Base-by-base conservation (phyloP, 2,888 invertebrate genomes). In the Anoplius nigerrimus region DNA sequence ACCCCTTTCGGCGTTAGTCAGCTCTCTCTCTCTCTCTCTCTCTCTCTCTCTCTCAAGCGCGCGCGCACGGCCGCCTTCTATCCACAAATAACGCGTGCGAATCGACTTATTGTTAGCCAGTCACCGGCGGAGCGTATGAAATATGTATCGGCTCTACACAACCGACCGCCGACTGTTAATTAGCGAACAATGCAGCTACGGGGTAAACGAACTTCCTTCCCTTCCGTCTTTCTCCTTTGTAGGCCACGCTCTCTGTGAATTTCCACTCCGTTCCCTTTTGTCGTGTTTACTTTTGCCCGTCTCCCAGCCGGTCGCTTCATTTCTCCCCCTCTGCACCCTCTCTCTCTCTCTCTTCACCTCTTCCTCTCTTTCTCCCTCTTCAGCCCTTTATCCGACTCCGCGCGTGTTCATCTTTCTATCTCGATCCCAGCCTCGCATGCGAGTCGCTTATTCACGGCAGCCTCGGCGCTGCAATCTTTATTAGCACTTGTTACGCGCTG, bases 161-260 rank as follows among this genome's bases (percentile, higher is more conserved):
- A 48, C 55, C 59, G 54, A 48, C 58, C 52, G 46, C 69, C 52
- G 54, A 57, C 69, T 74, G 75, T 78, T 82, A 82, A 82, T 82
- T 82, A 82, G 75, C 74, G 71, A 62, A 72, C 64, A 76, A 79
- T 80, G 78, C 77, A 73, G 58, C 70, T 64, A 56, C 63, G 63
- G 69, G 34, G 34, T 34, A 73, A 75, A 75, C 71, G 69, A 77
- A 73, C 70, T 72, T 59, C 64, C 65, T 67, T 43, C 64, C n/a
- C 52, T 55, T 52, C 20, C n/a, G 20, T 59, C 54, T 56, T 52
- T 34, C 56, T 56, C 55, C 11, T 34, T 34, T 45, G 54, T 58
- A 24, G 51, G 22, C 34, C 4, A 13, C 34, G 34, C 34, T 34
- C 34, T 34, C 43, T 20, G 20, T 16, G 27, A 34, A 34, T 34